Conservation (phyloP, 2,113 vertebrate genomes). For the Oncorhynchus kisutch region DNA sequence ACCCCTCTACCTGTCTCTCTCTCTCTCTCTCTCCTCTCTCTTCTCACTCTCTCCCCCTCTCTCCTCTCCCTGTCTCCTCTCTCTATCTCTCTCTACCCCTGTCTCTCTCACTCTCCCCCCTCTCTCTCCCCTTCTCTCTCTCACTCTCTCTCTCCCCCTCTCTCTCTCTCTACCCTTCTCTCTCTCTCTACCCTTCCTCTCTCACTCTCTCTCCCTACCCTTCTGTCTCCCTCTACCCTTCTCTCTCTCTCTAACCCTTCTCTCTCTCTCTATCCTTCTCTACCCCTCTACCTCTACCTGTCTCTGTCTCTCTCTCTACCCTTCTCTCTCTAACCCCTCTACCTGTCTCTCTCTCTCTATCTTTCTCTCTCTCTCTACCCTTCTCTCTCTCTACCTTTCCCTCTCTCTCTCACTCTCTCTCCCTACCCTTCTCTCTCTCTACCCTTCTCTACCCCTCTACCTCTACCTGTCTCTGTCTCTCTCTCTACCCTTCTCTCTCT, state of each 20-base stretch:
- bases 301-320: too few species aligned
- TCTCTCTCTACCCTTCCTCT: background rate
- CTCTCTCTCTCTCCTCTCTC: background rate
- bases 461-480: background rate
- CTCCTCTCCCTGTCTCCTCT: background rate
- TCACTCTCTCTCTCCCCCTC: background rate
- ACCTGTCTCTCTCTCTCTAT: too few species aligned
- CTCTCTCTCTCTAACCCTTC: too few species aligned
- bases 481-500: background rate
- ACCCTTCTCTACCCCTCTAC: background rate
- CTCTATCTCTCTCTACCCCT: background rate
- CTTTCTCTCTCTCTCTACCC: background rate
- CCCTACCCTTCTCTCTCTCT: background rate
- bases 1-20: background rate
- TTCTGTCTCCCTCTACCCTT: background rate
- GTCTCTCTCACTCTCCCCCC: too few species aligned
- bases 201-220: background rate
- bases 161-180: too few species aligned
- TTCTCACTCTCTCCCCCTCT: conserved; percentile 12
- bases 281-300: too few species aligned
- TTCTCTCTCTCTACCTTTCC: too few species aligned
- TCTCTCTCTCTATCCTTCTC: too few species aligned
- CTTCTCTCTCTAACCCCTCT: too few species aligned
- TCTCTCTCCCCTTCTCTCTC: background rate
- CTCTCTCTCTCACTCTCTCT: background rate